Conservation (phyloP, 2,113 vertebrate genomes). For the Trogon surrucura region DNA sequence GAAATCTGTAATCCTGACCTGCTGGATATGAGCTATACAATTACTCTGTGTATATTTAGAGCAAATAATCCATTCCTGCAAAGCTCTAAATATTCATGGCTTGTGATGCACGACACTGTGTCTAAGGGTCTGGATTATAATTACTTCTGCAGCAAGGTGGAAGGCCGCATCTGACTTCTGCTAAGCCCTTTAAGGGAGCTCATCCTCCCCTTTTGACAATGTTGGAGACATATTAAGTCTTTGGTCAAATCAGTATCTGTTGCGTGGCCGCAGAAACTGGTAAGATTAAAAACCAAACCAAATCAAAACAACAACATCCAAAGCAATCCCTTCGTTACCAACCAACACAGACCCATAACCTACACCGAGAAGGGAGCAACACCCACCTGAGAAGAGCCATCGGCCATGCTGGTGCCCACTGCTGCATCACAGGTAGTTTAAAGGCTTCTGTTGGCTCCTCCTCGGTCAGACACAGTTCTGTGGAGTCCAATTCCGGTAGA, state of each 20-base stretch:
- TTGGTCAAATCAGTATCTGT: neutral
- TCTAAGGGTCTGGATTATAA: constrained; percentile 61
- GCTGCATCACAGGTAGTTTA: neutral
- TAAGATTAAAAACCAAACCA: neutral
- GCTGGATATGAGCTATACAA: constrained; percentile 81
- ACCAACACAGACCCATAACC: neutral
- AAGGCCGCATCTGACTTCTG: constrained; percentile 21
- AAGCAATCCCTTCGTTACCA: neutral
- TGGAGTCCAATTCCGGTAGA: too few species aligned
- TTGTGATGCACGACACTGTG: constrained; percentile 41
- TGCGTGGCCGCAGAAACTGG: neutral
- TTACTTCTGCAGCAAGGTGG: constrained; percentile 15
- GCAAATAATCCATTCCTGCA: constrained; percentile 77
- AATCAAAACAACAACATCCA: neutral
- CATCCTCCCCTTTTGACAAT: neutral
- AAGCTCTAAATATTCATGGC: constrained; percentile 69
- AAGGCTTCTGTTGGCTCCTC: neutral
- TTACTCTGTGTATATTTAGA: constrained; percentile 74
- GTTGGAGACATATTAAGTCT: neutral
- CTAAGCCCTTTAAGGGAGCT: constrained; percentile 33
- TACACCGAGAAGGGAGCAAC: neutral
- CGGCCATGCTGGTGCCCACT: rapidly evolving
- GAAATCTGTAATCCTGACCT: constrained; percentile 83
- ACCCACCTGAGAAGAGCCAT: neutral
- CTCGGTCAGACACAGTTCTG: neutral